A percentile compares a stretch with the other conserved stretches of the same genome.
Evolutionary conservation across 2,113 vertebrate species (phyloP).

Genomic region (Ophthalmolycus amberensis): DNA sequence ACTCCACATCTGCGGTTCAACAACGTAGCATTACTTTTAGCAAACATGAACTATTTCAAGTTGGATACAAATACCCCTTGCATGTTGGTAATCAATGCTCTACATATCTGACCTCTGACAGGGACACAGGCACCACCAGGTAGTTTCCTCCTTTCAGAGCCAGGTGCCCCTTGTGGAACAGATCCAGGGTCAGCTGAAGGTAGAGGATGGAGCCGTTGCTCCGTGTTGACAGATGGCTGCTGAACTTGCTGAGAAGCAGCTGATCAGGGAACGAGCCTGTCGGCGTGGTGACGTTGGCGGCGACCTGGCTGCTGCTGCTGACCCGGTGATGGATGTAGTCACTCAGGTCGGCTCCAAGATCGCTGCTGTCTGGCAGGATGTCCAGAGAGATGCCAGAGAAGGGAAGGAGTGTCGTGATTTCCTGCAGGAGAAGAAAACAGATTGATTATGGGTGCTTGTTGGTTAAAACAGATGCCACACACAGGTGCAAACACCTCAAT

Average conservation of each 20-base stretch:
- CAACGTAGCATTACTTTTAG: background rate
- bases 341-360: constrained; percentile 91
- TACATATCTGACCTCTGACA: constrained; percentile 86
- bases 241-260: constrained; percentile 90
- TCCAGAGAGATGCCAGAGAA: constrained; percentile 92
- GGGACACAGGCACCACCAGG: constrained; percentile 94
- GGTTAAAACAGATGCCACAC: background rate
- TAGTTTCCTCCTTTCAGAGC: constrained; percentile 96
- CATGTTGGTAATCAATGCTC: constrained; percentile 2
- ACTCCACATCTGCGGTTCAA: background rate
- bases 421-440: constrained; percentile 77
- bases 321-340: constrained; percentile 94
- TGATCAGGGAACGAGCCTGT: constrained; percentile 91
- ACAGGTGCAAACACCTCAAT: constrained; percentile 5
- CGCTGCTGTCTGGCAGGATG: constrained; percentile 91
- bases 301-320: constrained; percentile 89
- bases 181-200: constrained; percentile 94
- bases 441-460: background rate
- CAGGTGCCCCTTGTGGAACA: constrained; percentile 94
- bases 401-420: constrained; percentile 89
- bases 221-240: constrained; percentile 91
- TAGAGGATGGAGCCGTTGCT: constrained; percentile 97
- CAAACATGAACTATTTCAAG: background rate
- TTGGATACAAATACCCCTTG: background rate
- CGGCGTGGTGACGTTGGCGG: constrained; percentile 91